These are phyloP conservation scores for Sebastes alutus DNA, from an alignment of 2,797 vertebrate genomes.

Conservation along the genomic window DNA sequence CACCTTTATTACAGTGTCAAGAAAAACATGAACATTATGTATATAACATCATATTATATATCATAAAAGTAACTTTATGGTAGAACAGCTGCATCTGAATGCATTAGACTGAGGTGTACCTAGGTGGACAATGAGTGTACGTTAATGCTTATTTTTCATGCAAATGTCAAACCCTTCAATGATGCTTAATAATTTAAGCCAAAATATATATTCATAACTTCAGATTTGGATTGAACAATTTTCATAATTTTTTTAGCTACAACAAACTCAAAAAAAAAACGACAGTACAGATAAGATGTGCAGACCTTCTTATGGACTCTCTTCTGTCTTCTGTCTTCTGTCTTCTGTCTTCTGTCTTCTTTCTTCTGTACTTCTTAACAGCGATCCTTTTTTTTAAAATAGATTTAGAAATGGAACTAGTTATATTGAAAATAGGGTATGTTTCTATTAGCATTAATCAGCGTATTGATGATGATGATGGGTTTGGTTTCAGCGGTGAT, in stretches of 20 bases:
- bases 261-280: neutral
- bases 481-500: neutral
- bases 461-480: slow-evolving; percentile 15
- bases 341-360: neutral
- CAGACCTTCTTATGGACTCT: neutral
- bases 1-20: no score
- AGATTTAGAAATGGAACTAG: slow-evolving; percentile 4
- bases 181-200: neutral
- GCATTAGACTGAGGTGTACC: neutral
- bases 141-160: neutral
- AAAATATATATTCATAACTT: neutral
- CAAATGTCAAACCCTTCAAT: neutral
- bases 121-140: neutral
- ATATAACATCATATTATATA: neutral
- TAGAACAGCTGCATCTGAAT: no score
- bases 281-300: neutral
- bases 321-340: neutral
- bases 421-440: slow-evolving; percentile 11
- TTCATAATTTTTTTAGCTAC: neutral
- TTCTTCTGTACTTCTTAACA: slow-evolving; percentile 1
- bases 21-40: neutral
- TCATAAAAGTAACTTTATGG: neutral
- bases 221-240: neutral
- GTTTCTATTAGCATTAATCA: slow-evolving; percentile 42
- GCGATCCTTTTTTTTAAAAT: slow-evolving; percentile 10